Evolutionary conservation across 1,140 invertebrate species (phyloP).

Genomic region (Agraylea sexmaculata): DNA sequence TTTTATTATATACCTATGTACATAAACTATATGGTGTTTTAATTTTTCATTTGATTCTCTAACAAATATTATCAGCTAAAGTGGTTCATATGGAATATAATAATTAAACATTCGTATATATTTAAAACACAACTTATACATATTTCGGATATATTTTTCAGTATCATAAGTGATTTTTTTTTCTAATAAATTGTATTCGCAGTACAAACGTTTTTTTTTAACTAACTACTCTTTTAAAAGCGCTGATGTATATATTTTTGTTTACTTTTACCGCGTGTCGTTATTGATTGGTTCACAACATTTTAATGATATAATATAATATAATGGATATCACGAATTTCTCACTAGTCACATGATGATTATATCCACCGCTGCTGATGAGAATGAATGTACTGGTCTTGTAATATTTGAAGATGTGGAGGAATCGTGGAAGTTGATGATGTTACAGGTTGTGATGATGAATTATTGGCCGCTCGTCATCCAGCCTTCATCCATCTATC

Average conservation of each 20-base stretch:
- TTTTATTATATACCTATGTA: constrained; percentile 20
- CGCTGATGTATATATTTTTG: constrained; percentile 2
- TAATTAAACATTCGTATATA: background rate
- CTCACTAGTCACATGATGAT: constrained; percentile 4
- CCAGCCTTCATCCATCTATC: constrained; percentile 91
- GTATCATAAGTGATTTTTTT: background rate
- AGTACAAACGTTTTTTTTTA: background rate
- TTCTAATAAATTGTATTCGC: background rate
- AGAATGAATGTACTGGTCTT: constrained; percentile 8
- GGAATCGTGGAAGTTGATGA: background rate
- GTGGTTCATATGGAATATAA: background rate
- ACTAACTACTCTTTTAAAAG: constrained; percentile 3
- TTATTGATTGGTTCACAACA: too few relatives aligned
- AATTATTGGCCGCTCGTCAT: constrained; percentile 44
- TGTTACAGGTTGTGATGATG: background rate
- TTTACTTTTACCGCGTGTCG: background rate
- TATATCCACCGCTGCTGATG: constrained; percentile 19
- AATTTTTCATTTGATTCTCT: constrained; percentile 12
- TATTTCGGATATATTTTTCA: constrained; percentile 1
- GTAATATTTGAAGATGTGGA: constrained; percentile 5
- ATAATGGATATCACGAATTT: background rate
- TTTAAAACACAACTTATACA: background rate
- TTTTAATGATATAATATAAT: constrained; percentile 1
- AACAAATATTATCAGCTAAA: background rate
- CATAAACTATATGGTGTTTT: constrained; percentile 20